Evolutionary conservation across 1,140 invertebrate species (phyloP), one percentile per base, ranked within the genome.

Genomic region (Zaprionus camerounensis): DNA sequence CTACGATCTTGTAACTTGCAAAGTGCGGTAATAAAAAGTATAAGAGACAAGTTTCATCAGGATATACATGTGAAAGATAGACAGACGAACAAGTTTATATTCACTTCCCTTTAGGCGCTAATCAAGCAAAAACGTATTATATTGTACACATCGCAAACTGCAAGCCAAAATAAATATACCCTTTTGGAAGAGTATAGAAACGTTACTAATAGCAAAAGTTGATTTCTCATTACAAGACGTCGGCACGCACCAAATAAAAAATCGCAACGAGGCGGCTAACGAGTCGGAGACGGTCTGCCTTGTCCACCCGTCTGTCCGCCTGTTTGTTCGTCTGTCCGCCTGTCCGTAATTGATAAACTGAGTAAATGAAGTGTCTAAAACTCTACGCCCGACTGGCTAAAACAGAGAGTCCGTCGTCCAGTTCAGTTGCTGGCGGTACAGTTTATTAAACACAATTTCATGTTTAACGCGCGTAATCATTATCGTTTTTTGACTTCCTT

Each of bases 261-360:
- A 34, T 71, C 41, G 70, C 75, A 65, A 88, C 83, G 81, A 87
- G 81, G 74, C 75, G 71, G 78, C 85, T 78, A 81, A 90, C 46
- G 20, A 51, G 46, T 20, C 46, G 20, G 46, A 22, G 20, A 22
- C n/a, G n/a, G 70, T 59, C 44, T 53, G 56, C 44, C 22, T 24
- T 13, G 46, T 24, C 22, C 38, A 38, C 66, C 59, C 67, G 80
- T 83, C 71, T 22, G 62, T 59, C 41, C 49, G 55, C 51, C 31
- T 20, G 76, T 78, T 59, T 41, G 38, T 24, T 4, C 24, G 24
- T 31, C 28, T 7, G 28, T 44, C 17, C 31, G 53, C 61, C 67
- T 75, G 80, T 83, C 69, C 71, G 76, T 80, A 87, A 86, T 88
- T 87, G 81, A 87, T 87, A 88, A 87, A 87, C 84, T 84, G 84